Evolutionary conservation across 1,140 invertebrate genomes (phyloP), one percentile per base, ranked within the genome.

Genomic region (Drosophila truncata): DNA sequence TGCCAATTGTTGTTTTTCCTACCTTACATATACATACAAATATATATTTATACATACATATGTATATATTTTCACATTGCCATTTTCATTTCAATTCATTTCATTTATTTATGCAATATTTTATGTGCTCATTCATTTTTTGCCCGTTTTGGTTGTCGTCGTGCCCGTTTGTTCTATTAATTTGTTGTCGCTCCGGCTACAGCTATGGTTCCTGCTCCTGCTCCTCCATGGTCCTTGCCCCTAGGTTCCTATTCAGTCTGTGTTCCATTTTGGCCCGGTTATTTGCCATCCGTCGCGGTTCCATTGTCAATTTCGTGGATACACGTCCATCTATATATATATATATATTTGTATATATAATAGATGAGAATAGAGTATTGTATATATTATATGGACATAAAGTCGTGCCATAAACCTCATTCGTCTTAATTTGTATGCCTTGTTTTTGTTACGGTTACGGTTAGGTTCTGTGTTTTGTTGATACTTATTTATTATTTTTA

Each of bases 71-170:
- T 79, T 76, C 66, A 69, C 83, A 82, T 86, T 83, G 80, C 84
- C 85, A 90, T 88, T 88, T 88, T 84, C 82, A 90, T 90, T 88
- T 88, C 67, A 90, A 88, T 88, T 88, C 85, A 88, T 88, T 86
- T 88, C 73, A 85, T 90, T 88, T 88, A 88, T 88, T 88, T 88
- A 88, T 88, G 85, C 85, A 90, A 90, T 88, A 81, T 88, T 88
- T 88, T 90, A 90, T 90, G 84, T 88, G 85, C 70, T 80, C 85
- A 90, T 87, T 84, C 84, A 90, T 82, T 83, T 62, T 83, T 82
- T 60, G 41, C 63, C 76, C 55, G 55, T 59, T 72, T 59, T 72
- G 52, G 71, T 76, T 77, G 73, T 52, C 61, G 78, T 70, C 69
- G 73, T 78, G 52, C 63, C 82, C 71, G 66, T 77, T 82, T 85